Percentiles rank a stretch among this genome's conserved stretches.
phyloP scores from a whole-genome alignment of 2,888 invertebrate genomes.

The Atethmia centrago region DNA sequence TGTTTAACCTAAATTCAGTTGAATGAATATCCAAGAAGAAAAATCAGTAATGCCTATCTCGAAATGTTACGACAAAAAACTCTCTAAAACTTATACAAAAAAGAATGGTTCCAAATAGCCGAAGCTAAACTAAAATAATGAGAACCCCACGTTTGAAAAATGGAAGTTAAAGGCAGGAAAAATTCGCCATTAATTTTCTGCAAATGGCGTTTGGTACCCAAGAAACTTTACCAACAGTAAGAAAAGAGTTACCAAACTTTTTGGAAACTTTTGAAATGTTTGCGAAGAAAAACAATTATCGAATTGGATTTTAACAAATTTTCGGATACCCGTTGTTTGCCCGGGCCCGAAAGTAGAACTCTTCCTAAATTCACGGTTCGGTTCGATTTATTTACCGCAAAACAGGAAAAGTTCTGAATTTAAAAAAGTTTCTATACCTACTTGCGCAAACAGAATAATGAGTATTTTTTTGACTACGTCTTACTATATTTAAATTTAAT shows the following conservation, averaged over 20 bases:
- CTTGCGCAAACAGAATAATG: not conserved
- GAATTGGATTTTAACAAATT: constrained; percentile 76
- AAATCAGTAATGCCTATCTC: constrained; percentile 2
- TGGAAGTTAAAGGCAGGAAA: constrained; percentile 70
- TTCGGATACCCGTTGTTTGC: constrained; percentile 53
- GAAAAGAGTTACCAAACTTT: constrained; percentile 81
- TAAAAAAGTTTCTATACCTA: constrained; percentile 1
- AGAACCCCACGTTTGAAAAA: constrained; percentile 74
- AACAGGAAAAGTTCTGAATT: constrained; percentile 40
- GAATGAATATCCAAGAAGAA: constrained; percentile 5
- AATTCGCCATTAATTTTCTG: constrained; percentile 84
- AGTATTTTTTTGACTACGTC: constrained; percentile 11
- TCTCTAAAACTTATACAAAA: constrained; percentile 37
- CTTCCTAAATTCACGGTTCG: constrained; percentile 29
- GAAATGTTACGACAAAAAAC: constrained; percentile 11
- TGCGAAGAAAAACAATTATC: constrained; percentile 81
- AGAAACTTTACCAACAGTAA: constrained; percentile 74
- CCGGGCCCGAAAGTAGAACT: constrained; percentile 29
- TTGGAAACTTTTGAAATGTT: constrained; percentile 73
- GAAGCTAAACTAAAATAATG: constrained; percentile 61
- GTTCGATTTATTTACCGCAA: constrained; percentile 44
- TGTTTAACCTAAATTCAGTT: not conserved
- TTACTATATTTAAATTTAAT: not conserved
- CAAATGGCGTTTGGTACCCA: constrained; percentile 79
- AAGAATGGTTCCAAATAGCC: constrained; percentile 55